These are phyloP conservation scores for Aurelia aurita DNA, from an alignment of 30 jellyfish, hydroid and myxozoan genomes.

Conservation along the genomic window DNA sequence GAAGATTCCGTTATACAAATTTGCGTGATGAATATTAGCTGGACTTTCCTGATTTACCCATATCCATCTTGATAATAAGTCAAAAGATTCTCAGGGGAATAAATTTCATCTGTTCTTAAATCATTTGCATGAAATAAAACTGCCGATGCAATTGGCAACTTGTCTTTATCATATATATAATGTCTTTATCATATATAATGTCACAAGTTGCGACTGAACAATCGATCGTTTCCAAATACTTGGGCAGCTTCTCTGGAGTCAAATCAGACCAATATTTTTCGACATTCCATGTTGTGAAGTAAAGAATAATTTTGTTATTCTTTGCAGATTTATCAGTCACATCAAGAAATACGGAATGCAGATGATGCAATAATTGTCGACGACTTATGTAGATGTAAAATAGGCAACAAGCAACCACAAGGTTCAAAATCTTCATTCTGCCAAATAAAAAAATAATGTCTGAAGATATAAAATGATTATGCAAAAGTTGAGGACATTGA, in stretches of 20 bases:
- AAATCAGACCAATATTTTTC: constrained; percentile 49
- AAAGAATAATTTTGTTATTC: constrained; percentile 1
- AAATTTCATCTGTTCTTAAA: constrained; percentile 48
- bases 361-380: no score
- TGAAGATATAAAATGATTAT: no score
- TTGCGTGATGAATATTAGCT: constrained; percentile 32
- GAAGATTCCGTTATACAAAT: constrained; percentile 69
- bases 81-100: constrained; percentile 35
- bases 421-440: no score
- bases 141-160: constrained; percentile 75
- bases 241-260: constrained; percentile 23
- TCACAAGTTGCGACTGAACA: constrained; percentile 73
- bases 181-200: no score
- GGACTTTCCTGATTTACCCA: constrained; percentile 97
- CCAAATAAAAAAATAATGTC: no score
- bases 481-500: no score
- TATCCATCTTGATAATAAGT: constrained; percentile 61
- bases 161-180: constrained; percentile 77
- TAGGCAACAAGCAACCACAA: no score
- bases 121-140: constrained; percentile 93
- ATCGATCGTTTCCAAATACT: constrained; percentile 19
- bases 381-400: no score
- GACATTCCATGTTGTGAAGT: constrained; percentile 50
- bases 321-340: no score
- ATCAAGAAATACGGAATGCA: no score